Percentiles rank a stretch among this genome's conserved stretches.
Evolutionary conservation across 2,888 invertebrate species (phyloP).

Genomic region (Eupithecia subfuscata): DNA sequence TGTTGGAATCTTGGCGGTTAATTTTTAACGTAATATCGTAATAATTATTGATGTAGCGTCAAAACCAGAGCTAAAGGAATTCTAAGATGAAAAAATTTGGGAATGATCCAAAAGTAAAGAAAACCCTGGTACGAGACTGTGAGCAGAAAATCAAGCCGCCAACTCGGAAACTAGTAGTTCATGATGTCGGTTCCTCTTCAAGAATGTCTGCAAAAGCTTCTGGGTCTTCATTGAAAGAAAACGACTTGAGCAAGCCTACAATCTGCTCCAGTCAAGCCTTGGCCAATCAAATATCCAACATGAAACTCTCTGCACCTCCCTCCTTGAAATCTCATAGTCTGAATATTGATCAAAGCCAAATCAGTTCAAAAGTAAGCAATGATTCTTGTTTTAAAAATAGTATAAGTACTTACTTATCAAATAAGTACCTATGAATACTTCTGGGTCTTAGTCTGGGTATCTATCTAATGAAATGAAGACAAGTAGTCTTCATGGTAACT

Average conservation of each 20-base stretch:
- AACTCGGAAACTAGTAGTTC: slow-evolving; percentile 51
- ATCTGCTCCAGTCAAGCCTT: slow-evolving; percentile 72
- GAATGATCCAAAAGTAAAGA: slow-evolving; percentile 72
- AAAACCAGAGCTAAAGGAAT: neutral
- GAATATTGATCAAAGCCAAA: slow-evolving; percentile 56
- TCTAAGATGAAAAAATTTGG: slow-evolving; percentile 61
- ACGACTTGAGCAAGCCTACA: slow-evolving; percentile 61
- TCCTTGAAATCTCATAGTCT: slow-evolving; percentile 54
- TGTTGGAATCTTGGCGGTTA: neutral
- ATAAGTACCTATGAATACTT: no score
- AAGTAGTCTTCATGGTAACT: no score
- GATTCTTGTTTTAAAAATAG: no score
- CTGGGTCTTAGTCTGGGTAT: no score
- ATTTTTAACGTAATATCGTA: neutral
- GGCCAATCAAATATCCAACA: slow-evolving; percentile 67
- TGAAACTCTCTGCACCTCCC: slow-evolving; percentile 56
- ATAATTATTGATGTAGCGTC: neutral
- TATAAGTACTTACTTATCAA: no score
- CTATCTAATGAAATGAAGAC: no score
- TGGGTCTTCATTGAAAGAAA: slow-evolving; percentile 52
- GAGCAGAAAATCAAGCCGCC: slow-evolving; percentile 59
- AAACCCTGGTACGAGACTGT: slow-evolving; percentile 69
- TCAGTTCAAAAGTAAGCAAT: slow-evolving; percentile 61
- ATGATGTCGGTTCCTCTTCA: slow-evolving; percentile 56
- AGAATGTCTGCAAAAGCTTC: slow-evolving; percentile 40